Base-by-base conservation (phyloP, 2,888 invertebrate species). In the Pseudanteris insignis region DNA sequence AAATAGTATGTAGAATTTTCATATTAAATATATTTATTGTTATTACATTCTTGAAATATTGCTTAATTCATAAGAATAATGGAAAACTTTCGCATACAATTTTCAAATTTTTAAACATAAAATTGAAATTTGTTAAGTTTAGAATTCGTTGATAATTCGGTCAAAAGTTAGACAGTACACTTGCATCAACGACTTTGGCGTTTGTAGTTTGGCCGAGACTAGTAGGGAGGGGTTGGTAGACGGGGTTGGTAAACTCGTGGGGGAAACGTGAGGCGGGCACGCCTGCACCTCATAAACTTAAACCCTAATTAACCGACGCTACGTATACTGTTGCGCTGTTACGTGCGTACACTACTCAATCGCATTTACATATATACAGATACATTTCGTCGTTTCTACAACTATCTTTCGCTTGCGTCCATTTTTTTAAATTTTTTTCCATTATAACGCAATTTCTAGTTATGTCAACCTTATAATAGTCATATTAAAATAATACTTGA, bases 281-380 rank as follows among this genome's bases (percentile, higher is more conserved):
- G 78, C 76, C 79, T 79, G 79, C 79, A 80, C 79, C 79, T 80
- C 79, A 78, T 80, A 80, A 80, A 80, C 79, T 80, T 77, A 76
- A 79, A 78, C 78, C 79, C 79, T 80, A 79, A 80, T 80, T 80
- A 80, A 79, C 79, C 79, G 78, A 78, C 78, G 78, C 78, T 77
- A 78, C 77, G 73, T 78, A 77, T 79, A 77, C 79, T 77, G 77
- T 78, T 77, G 74, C 77, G 72, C 73, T n/a, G n/a, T n/a, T n/a
- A n/a, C n/a, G n/a, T n/a, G n/a, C n/a, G 75, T 77, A 76, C 75
- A 76, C 69, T 75, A 67, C 73, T 69, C 72, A 68, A 73, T 73
- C 72, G 62, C n/a, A n/a, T n/a, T n/a, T 68, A 38, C 70, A 58
- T 62, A 68, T 70, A 75, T 69, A 73, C 73, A 67, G 70, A 75